Base-by-base conservation (phyloP, 2,888 invertebrate species). In the Tolmerus cingulatus region DNA sequence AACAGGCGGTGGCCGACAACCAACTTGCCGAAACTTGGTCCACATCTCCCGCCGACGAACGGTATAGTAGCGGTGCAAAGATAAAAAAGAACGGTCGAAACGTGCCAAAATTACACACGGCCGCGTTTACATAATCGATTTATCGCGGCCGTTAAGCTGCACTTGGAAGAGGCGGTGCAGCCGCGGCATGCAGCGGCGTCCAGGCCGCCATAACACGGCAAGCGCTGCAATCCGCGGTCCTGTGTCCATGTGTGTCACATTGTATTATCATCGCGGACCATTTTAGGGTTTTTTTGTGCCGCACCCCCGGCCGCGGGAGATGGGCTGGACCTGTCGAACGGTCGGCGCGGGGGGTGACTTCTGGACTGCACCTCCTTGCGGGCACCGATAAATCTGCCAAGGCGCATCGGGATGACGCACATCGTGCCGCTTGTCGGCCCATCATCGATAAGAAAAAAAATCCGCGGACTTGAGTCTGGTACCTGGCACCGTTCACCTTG, bases 361-460 rank as follows among this genome's bases (percentile, higher is more conserved):
- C 37, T 76, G 37, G 37, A 16, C 74, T 84, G 87, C 84, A 87
- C 86, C 87, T 84, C 82, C 82, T 86, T 78, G 87, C 84, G 46
- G 55, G 81, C 87, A 66, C 74, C 84, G 66, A 82, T 30, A 55
- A 82, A 82, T 82, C 46, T 79, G 79, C 51, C 51, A 51, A 79
- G 46, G 46, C 76, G 37, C 37, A 76, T 81, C 12, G 81, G 81
- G 74, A 84, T 84, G 85, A 85, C 74, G 85, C 85, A 85, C 85
- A 74, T 9, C 46, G 46, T 46, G 23, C 46, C n/a, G 43, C 46
- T 40, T 85, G 43, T n/a, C 85, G 37, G 27, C 43, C 74, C 46
- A 74, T 79, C 46, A 37, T 51, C 82, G 82, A 82, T 82, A 79
- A 79, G 82, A 34, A 57, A 82, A 30, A 57, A 82, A 82, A 82